phyloP scores from a whole-genome alignment of 2,113 vertebrate species.

The Arenaria interpres region DNA sequence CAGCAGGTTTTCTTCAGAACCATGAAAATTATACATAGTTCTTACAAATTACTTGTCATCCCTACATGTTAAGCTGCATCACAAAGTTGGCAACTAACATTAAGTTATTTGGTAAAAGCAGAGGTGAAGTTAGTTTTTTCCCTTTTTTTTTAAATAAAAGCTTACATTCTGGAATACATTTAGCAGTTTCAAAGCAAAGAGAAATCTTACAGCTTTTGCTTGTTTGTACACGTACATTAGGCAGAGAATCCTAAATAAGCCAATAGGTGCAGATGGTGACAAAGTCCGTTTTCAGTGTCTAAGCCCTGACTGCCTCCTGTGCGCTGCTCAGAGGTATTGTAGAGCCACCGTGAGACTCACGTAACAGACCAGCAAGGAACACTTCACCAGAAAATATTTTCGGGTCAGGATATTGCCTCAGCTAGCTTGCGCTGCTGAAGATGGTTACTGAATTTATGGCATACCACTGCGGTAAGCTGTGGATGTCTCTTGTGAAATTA shows the following conservation, averaged over 20 bases:
- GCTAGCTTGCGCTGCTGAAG: not conserved
- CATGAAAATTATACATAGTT: not conserved
- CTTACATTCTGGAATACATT: not conserved
- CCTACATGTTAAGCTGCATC: not conserved
- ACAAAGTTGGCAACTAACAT: not conserved
- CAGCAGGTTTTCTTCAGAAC: not conserved
- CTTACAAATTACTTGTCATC: not conserved
- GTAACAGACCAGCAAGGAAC: not conserved
- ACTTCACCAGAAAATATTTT: not conserved
- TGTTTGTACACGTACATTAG: not conserved
- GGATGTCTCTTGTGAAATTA: not conserved
- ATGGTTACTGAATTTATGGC: not conserved
- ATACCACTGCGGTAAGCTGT: not conserved
- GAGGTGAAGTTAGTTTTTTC: not conserved
- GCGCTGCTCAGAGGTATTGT: not conserved
- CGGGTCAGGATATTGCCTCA: not conserved
- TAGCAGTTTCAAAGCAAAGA: not conserved
- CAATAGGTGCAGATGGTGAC: not conserved
- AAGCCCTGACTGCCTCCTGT: not conserved
- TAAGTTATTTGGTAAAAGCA: not conserved
- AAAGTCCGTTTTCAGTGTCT: not conserved
- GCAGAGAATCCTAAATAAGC: not conserved
- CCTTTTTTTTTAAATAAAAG: not conserved
- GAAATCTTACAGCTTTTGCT: not conserved
- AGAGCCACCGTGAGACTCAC: not conserved